phyloP scores from a whole-genome alignment of 2,113 vertebrate genomes.

The Capra hircus region DNA sequence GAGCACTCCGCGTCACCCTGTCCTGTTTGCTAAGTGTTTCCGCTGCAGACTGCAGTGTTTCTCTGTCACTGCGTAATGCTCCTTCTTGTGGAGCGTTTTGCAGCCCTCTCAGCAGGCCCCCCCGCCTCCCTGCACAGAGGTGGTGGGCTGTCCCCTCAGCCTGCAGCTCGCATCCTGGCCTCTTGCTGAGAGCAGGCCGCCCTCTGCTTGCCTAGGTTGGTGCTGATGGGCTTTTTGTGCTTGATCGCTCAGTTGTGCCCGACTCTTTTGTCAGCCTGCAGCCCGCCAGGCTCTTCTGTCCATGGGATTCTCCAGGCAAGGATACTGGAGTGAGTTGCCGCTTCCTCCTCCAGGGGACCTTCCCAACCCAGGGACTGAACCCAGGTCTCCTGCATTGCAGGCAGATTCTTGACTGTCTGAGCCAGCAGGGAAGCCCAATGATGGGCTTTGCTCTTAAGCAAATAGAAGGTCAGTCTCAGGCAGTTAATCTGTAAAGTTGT shows the following conservation, averaged over 20 bases:
- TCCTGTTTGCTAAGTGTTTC: background rate
- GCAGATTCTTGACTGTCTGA: background rate
- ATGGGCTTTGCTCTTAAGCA: background rate
- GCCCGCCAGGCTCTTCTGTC: background rate
- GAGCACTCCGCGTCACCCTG: background rate
- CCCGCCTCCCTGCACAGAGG: background rate
- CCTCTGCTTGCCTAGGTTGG: background rate
- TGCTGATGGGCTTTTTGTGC: background rate
- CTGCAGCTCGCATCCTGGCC: too few species aligned
- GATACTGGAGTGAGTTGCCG: background rate
- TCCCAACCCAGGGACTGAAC: background rate
- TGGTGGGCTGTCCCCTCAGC: background rate
- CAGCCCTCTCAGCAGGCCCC: background rate
- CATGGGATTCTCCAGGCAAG: background rate
- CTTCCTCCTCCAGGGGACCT: background rate
- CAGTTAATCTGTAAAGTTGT: background rate
- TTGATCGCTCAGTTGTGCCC: accelerated
- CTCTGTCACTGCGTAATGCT: background rate
- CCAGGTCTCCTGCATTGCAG: background rate
- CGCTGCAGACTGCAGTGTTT: background rate
- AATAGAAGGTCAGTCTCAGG: background rate
- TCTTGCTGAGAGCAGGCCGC: background rate
- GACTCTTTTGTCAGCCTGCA: background rate
- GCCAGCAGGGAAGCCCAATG: background rate
- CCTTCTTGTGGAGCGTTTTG: background rate